These are phyloP conservation scores for Amphipyra berbera DNA, from an alignment of 2,888 invertebrate genomes.

Conservation along the genomic window DNA sequence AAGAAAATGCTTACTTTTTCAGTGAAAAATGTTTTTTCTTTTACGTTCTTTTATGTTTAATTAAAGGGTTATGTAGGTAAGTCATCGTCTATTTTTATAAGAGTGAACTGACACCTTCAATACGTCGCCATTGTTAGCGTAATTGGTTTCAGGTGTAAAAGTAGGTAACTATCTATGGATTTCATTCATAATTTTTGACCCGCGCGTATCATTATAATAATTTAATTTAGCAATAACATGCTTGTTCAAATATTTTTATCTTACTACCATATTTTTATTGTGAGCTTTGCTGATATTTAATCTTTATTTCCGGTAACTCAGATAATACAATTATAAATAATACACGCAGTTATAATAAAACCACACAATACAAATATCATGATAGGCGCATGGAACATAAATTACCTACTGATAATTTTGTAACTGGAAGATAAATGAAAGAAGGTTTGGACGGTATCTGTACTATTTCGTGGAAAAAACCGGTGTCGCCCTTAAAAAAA, in stretches of 20 bases:
- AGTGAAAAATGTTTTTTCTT: background rate
- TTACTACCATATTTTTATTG: background rate
- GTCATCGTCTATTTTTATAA: constrained; percentile 25
- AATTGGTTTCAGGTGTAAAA: background rate
- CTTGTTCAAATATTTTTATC: background rate
- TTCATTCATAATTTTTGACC: background rate
- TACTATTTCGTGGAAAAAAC: background rate
- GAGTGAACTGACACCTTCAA: constrained; percentile 8
- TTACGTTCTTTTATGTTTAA: background rate
- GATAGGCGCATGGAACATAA: background rate
- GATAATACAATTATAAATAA: constrained; percentile 16
- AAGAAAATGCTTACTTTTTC: background rate
- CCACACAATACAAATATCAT: background rate
- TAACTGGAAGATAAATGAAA: background rate
- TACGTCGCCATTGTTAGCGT: constrained; percentile 11
- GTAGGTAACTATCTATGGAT: background rate
- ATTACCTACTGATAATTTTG: background rate
- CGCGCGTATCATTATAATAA: background rate
- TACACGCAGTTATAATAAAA: too few relatives aligned
- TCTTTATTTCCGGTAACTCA: constrained; percentile 27
- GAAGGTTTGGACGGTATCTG: background rate
- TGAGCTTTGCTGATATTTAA: constrained; percentile 10
- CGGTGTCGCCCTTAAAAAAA: constrained; percentile 10
- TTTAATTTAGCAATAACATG: background rate
- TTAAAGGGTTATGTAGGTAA: constrained; percentile 14